Percentiles rank a stretch among this genome's conserved stretches.
Conservation (phyloP, 2,113 vertebrate species). For the Ptychochromis oligacanthus region DNA sequence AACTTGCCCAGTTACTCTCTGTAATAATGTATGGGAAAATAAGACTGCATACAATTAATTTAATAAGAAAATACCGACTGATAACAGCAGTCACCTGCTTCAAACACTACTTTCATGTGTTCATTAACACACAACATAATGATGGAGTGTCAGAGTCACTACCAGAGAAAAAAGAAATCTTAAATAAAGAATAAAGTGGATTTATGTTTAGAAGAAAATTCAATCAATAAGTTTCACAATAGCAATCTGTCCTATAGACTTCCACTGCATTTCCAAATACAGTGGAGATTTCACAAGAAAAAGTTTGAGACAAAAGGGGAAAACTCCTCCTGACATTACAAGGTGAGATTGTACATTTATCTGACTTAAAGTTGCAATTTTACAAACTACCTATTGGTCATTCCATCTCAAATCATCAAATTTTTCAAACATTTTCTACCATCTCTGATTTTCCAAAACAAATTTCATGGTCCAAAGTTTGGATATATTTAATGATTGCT, state of each 20-base stretch:
- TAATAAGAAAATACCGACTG: background rate
- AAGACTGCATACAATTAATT: background rate
- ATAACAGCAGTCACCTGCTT: conserved; percentile 1
- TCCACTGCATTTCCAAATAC: background rate
- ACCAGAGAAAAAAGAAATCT: background rate
- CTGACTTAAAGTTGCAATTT: too few species aligned
- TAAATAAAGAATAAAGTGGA: background rate
- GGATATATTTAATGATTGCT: too few species aligned
- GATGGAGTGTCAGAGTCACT: background rate
- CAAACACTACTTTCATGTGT: conserved; percentile 2
- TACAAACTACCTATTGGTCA: too few species aligned
- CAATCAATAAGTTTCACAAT: background rate
- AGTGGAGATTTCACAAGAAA: too few species aligned
- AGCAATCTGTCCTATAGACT: background rate
- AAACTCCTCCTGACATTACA: too few species aligned
- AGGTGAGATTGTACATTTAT: too few species aligned
- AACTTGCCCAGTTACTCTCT: background rate
- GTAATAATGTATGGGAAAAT: background rate
- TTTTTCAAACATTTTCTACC: too few species aligned
- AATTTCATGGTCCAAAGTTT: too few species aligned
- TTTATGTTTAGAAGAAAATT: background rate
- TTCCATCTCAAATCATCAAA: too few species aligned
- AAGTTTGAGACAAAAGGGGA: too few species aligned
- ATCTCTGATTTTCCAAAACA: too few species aligned
- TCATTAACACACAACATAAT: background rate